Percentiles rank a stretch among this genome's conserved stretches.
Conservation (phyloP, 2,797 vertebrate genomes). For the Enteromius paludinosus region DNA sequence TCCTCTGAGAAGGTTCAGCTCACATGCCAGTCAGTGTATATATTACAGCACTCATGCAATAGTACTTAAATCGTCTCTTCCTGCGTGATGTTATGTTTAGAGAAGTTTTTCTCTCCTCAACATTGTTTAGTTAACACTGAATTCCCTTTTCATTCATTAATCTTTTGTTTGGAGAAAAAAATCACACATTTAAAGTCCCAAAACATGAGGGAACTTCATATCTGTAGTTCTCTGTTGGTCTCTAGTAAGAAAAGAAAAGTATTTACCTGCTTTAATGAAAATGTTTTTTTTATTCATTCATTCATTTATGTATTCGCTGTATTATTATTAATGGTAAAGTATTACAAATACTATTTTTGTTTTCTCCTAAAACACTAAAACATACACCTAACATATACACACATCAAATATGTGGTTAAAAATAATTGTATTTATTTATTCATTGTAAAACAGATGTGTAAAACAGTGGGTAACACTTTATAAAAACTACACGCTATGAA, state of each 20-base stretch:
- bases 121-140: constrained; percentile 3
- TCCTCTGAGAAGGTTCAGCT: constrained; percentile 17
- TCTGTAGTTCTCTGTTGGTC: constrained; percentile 1
- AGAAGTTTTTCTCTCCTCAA: neutral
- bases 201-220: neutral
- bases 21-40: constrained; percentile 23
- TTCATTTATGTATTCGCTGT: neutral
- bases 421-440: neutral
- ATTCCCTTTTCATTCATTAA: constrained; percentile 16
- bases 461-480: too few relatives aligned
- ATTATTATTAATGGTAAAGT: neutral
- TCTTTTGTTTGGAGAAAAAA: constrained; percentile 12
- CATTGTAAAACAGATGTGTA: neutral
- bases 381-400: neutral
- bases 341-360: neutral
- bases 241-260: neutral
- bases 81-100: constrained; percentile 9
- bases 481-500: too few relatives aligned
- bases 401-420: neutral
- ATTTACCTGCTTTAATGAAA: neutral
- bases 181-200: constrained; percentile 2
- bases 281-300: neutral
- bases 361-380: neutral
- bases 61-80: constrained; percentile 21
- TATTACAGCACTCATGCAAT: constrained; percentile 11